Evolutionary conservation across 2,113 vertebrate species (phyloP).

Genomic region (Rhegmatorhina hoffmannsi): DNA sequence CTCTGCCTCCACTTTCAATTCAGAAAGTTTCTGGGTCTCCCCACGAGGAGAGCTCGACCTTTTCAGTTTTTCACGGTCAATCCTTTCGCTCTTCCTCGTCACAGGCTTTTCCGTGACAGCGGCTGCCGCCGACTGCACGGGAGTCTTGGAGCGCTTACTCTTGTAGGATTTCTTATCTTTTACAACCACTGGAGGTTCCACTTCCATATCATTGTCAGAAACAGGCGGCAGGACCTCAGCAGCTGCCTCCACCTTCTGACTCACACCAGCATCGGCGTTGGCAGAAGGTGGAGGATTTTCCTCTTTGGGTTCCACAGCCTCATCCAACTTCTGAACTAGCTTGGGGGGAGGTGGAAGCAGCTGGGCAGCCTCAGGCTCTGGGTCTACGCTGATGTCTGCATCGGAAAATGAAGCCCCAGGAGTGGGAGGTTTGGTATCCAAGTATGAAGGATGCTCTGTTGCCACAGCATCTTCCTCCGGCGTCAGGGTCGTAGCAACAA

Average conservation of each 20-base stretch:
- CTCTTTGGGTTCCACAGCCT: constrained; percentile 57
- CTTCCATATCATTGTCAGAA: constrained; percentile 79
- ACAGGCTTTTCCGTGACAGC: constrained; percentile 83
- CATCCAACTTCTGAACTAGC: constrained; percentile 72
- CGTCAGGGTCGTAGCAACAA: constrained; percentile 36
- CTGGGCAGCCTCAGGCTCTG: constrained; percentile 69
- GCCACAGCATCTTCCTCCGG: constrained; percentile 63
- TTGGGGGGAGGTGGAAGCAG: constrained; percentile 64
- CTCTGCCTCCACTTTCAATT: constrained; percentile 77
- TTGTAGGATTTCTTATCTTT: constrained; percentile 88
- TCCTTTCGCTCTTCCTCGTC: constrained; percentile 93
- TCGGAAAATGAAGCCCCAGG: constrained; percentile 78
- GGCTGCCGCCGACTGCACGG: constrained; percentile 65
- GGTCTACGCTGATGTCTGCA: constrained; percentile 61
- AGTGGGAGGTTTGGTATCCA: constrained; percentile 85
- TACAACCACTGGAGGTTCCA: constrained; percentile 73
- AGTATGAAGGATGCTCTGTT: constrained; percentile 65
- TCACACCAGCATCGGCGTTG: background rate
- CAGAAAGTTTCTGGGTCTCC: constrained; percentile 80
- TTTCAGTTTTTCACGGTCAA: constrained; percentile 94
- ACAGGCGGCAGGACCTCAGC: constrained; percentile 75
- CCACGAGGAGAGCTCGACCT: constrained; percentile 88
- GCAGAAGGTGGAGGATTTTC: constrained; percentile 26
- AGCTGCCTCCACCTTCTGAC: constrained; percentile 72
- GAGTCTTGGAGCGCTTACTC: constrained; percentile 87